Evolutionary conservation across 2,797 vertebrate species (phyloP), one percentile per base, ranked within the genome.

Genomic region (Girardinus metallicus): DNA sequence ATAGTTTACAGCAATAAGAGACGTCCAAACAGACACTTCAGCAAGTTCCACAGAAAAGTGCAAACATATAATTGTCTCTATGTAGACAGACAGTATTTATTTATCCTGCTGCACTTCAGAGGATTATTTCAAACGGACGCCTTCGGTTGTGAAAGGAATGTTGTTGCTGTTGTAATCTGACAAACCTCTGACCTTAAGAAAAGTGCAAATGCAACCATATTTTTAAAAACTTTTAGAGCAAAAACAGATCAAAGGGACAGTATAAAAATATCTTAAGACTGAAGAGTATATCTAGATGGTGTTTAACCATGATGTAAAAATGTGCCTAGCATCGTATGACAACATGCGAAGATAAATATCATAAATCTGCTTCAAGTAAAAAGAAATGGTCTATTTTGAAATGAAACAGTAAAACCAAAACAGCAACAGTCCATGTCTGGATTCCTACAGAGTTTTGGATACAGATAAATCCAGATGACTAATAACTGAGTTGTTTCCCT

Each of bases 191-290:
- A 82, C 57, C 31, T 75, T 44, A 55, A 87, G 92, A 86, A 94
- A 92, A 91, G 93, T 91, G 93, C 90, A 89, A 90, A 88, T 90
- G 82, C 86, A 87, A 86, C 84, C 70, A 85, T 84, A 84, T 68
- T 84, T 77, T 60, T 29, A 51, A 18, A 62, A 13, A 34, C 26
- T 2, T 41, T 68, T 18, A n/a, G 47, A 79, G 73, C 72, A 66
- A 86, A 43, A 83, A 82, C 46, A 74, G 29, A 10, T 8, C 76
- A 53, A 78, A 41, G 13, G 36, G 31, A 11, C 0, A 4, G 11
- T 79, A 82, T n/a, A n/a, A 78, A 86, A 85, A 49, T 44, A 78
- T 44, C 21, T 77, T 51, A 73, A 79, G 36, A 80, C 73, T 57
- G 51, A 64, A 46, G 34, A 88, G 79, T 79, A 80, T 79, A 85